Evolutionary conservation across 35 echinoderm and acorn worm genomes (phyloP).

Genomic region (Hemicentrotus pulcherrimus): DNA sequence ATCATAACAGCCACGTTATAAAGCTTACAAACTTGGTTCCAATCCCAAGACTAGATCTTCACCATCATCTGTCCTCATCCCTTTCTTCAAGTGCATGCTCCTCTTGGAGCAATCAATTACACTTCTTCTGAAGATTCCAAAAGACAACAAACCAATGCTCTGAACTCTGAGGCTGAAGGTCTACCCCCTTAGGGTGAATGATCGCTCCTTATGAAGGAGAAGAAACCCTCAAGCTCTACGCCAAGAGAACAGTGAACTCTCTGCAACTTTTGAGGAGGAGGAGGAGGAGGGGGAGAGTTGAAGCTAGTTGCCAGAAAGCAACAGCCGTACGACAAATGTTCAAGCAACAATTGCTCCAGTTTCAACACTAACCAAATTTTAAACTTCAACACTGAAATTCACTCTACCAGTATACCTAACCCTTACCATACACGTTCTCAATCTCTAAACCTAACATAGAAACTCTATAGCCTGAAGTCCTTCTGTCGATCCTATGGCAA

Average conservation of each 20-base stretch:
- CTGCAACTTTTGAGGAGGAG: background rate
- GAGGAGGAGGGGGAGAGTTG: background rate
- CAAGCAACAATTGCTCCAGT: background rate
- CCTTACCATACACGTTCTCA: background rate
- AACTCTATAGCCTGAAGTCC: background rate
- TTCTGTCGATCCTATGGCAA: background rate
- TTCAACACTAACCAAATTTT: background rate
- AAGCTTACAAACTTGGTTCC: background rate
- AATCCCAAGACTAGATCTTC: background rate
- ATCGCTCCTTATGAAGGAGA: background rate
- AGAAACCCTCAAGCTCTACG: background rate
- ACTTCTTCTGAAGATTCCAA: background rate
- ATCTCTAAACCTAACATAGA: background rate
- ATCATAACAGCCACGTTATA: no score
- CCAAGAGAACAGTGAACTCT: background rate
- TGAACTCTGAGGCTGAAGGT: background rate
- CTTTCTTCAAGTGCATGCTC: background rate
- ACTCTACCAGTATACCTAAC: background rate
- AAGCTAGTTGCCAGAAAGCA: background rate
- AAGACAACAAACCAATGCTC: background rate
- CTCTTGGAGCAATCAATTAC: background rate
- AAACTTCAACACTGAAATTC: background rate
- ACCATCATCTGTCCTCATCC: constrained; percentile 7
- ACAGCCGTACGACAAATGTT: background rate
- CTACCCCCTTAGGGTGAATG: background rate